A percentile compares a stretch with the other conserved stretches of the same genome.
Evolutionary conservation across 92 coral and sea anemone genomes (phyloP).

Genomic region (Porites rus): DNA sequence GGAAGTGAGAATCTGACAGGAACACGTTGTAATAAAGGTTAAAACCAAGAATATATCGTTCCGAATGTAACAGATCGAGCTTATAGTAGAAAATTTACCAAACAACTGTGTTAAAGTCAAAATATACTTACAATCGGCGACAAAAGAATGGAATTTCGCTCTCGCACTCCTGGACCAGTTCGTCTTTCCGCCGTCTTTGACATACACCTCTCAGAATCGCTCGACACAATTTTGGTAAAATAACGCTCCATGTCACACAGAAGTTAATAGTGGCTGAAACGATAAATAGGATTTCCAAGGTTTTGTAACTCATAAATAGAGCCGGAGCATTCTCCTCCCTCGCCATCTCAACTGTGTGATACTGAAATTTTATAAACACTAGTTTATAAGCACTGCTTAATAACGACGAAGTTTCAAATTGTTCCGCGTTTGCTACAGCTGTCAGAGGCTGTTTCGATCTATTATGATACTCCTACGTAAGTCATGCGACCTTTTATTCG

Average conservation of each 20-base stretch:
- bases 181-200: conserved; percentile 1
- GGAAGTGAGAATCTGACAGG: neutral
- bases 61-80: neutral
- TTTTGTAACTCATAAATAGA: conserved; percentile 43
- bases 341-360: conserved; percentile 8
- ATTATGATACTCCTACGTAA: neutral
- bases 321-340: conserved; percentile 5
- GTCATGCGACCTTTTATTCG: neutral
- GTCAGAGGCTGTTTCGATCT: conserved; percentile 1
- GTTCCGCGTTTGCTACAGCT: conserved; percentile 32
- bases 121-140: conserved; percentile 79
- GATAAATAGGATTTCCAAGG: conserved; percentile 55
- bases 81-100: neutral
- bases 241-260: conserved; percentile 72
- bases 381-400: neutral
- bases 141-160: conserved; percentile 57
- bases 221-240: conserved; percentile 66
- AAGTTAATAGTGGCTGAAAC: conserved; percentile 85
- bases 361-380: conserved; percentile 20
- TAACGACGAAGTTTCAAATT: neutral
- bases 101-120: neutral
- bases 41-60: neutral
- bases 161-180: neutral
- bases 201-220: conserved; percentile 37
- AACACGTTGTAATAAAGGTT: neutral